These are phyloP conservation scores for Plectrocnemia conspersa DNA, from an alignment of 1,140 invertebrate species.

Conservation along the genomic window DNA sequence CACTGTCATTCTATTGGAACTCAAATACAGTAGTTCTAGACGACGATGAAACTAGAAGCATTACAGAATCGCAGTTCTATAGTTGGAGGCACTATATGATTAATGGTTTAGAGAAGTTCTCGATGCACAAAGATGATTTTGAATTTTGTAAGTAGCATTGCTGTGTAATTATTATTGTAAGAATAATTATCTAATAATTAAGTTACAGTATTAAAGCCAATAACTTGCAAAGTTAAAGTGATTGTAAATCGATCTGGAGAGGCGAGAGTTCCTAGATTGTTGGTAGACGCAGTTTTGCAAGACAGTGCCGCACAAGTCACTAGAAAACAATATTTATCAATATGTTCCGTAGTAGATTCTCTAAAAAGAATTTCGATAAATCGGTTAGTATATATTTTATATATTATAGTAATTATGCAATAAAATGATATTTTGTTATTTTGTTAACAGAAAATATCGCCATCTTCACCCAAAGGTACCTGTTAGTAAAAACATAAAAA, in stretches of 20 bases:
- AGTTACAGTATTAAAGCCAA: slow-evolving; percentile 63
- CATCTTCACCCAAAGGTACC: slow-evolving; percentile 49
- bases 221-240: slow-evolving; percentile 75
- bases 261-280: slow-evolving; percentile 64
- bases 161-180: too few relatives aligned
- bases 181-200: neutral
- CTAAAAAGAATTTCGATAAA: slow-evolving; percentile 65
- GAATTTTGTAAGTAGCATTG: slow-evolving; percentile 73
- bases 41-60: slow-evolving; percentile 45
- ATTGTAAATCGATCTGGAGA: slow-evolving; percentile 71
- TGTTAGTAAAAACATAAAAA: slow-evolving; percentile 48
- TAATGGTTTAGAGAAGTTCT: slow-evolving; percentile 69
- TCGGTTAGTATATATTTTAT: slow-evolving; percentile 48
- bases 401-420: slow-evolving; percentile 26
- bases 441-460: slow-evolving; percentile 51
- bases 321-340: slow-evolving; percentile 67
- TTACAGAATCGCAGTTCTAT: slow-evolving; percentile 58
- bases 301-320: slow-evolving; percentile 72
- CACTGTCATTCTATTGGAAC: slow-evolving; percentile 75
- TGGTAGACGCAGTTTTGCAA: slow-evolving; percentile 71
- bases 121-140: slow-evolving; percentile 67
- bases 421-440: slow-evolving; percentile 16
- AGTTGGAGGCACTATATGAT: slow-evolving; percentile 67
- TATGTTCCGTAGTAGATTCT: slow-evolving; percentile 61
- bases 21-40: slow-evolving; percentile 53